Evolutionary conservation across 2,888 invertebrate species (phyloP).

Genomic region (Patella pellucida): DNA sequence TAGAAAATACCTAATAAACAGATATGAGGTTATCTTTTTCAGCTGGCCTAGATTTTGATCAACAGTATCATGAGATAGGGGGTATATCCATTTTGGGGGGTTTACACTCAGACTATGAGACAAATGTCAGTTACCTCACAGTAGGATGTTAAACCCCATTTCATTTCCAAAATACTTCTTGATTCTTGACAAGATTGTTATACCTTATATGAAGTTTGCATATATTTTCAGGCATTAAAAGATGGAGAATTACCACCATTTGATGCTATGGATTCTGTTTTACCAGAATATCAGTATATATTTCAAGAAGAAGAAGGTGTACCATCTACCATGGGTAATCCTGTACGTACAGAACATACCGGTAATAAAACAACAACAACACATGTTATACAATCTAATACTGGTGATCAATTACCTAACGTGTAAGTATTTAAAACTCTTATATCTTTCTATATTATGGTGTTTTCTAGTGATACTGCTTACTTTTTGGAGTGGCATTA

Average conservation of each 20-base stretch:
- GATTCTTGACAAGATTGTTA: too few species aligned
- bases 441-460: neutral
- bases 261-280: slow-evolving; percentile 62
- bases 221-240: slow-evolving; percentile 55
- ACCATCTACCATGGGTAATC: neutral
- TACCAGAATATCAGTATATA: slow-evolving; percentile 70
- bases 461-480: too few species aligned
- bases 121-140: too few species aligned
- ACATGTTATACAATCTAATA: neutral
- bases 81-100: too few species aligned
- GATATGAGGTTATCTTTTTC: too few species aligned
- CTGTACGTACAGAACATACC: neutral
- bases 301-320: slow-evolving; percentile 49
- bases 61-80: too few species aligned
- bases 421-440: neutral
- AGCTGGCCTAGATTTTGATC: too few species aligned
- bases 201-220: neutral
- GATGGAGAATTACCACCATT: slow-evolving; percentile 65
- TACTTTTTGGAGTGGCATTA: too few species aligned
- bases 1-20: too few species aligned
- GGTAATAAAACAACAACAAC: neutral
- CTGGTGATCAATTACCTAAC: neutral
- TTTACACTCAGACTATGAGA: too few species aligned
- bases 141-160: too few species aligned
- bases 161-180: too few species aligned